phyloP scores from a whole-genome alignment of 2,888 invertebrate species.

The Limnephilus lunatus region DNA sequence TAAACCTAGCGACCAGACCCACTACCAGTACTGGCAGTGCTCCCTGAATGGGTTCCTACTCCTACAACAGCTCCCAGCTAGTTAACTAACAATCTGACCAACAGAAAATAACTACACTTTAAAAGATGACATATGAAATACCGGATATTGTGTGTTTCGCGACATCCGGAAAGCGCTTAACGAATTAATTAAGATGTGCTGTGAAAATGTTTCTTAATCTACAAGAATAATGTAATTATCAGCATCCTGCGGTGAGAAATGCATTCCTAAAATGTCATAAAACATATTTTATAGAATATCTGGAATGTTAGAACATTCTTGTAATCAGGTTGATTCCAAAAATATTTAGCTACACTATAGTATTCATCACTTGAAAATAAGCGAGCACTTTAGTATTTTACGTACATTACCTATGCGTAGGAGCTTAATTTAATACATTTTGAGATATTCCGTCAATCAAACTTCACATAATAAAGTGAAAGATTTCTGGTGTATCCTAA shows the following conservation, averaged over 20 bases:
- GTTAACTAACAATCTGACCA: not conserved
- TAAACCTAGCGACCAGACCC: not conserved
- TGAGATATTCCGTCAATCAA: not conserved
- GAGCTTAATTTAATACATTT: not conserved
- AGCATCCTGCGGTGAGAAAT: not conserved
- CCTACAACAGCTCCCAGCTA: not conserved
- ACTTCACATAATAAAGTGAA: not conserved
- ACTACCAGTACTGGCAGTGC: not conserved
- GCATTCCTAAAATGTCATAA: not conserved
- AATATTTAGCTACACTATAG: not conserved
- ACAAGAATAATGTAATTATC: not conserved
- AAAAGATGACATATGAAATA: slow-evolving; percentile 35
- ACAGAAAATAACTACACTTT: slow-evolving; percentile 24
- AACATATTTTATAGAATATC: not conserved
- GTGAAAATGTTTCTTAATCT: slow-evolving; percentile 21
- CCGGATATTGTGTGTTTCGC: slow-evolving; percentile 34
- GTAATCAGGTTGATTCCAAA: not conserved
- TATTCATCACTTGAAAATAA: not conserved
- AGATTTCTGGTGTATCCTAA: not conserved
- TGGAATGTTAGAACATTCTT: not conserved
- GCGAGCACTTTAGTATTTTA: not conserved
- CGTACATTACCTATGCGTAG: not conserved
- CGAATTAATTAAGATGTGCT: slow-evolving; percentile 9
- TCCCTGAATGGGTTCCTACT: not conserved
- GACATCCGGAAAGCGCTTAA: slow-evolving; percentile 28